Conservation (phyloP, 2,797 vertebrate species). For the Sebastes alutus region DNA sequence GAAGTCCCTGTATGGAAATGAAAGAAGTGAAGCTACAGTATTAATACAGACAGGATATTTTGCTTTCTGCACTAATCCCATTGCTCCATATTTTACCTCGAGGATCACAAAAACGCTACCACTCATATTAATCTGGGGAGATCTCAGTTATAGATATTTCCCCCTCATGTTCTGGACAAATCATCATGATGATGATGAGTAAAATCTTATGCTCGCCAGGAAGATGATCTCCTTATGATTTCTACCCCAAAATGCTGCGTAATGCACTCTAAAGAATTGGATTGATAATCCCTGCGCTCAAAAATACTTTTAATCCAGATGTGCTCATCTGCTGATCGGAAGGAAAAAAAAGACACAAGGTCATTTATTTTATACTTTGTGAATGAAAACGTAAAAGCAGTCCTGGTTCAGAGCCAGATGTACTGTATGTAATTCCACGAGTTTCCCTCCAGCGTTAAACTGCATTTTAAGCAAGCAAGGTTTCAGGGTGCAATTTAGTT, state of each 20-base stretch:
- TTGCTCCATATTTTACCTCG: conserved; percentile 9
- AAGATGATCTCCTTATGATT: conserved; percentile 45
- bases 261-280: conserved; percentile 76
- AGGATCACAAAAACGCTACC: conserved; percentile 21
- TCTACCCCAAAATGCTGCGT: conserved; percentile 26
- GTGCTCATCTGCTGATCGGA: conserved; percentile 44
- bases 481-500: not conserved
- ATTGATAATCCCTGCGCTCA: conserved; percentile 69
- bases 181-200: conserved; percentile 18
- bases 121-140: conserved; percentile 24
- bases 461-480: not conserved
- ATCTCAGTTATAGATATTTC: conserved; percentile 27
- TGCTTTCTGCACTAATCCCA: conserved; percentile 6
- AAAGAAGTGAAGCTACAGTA: not conserved
- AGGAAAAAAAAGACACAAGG: conserved; percentile 22
- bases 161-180: conserved; percentile 6
- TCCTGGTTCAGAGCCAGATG: not conserved
- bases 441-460: not conserved
- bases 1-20: not conserved
- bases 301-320: conserved; percentile 65
- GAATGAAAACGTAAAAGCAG: conserved; percentile 34
- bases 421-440: not conserved
- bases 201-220: conserved; percentile 23
- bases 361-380: conserved; percentile 42
- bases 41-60: not conserved